Percentiles rank a stretch among this genome's conserved stretches.
Evolutionary conservation across 2,797 vertebrate genomes (phyloP).

Genomic region (Halcyon leucocephala): DNA sequence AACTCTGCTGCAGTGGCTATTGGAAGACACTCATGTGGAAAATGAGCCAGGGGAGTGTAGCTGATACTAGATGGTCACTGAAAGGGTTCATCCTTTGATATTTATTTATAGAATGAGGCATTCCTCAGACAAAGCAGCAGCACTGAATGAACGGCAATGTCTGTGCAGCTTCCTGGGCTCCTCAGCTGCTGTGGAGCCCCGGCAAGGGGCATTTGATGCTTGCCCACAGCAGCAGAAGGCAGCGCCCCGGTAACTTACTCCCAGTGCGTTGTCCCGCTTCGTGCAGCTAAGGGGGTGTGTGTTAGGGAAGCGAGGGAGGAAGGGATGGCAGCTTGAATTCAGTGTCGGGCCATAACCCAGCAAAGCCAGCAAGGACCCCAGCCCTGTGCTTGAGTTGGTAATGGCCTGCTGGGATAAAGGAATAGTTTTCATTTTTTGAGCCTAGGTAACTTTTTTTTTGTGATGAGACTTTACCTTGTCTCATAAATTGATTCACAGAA

Average conservation of each 20-base stretch:
- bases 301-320: not conserved
- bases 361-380: not conserved
- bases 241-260: rapidly evolving
- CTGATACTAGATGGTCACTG: not conserved
- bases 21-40: not conserved
- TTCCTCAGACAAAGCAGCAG: not conserved
- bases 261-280: not conserved
- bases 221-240: not conserved
- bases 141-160: not conserved
- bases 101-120: not conserved
- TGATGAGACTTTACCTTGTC: not conserved
- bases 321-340: not conserved
- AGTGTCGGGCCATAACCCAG: not conserved
- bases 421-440: not conserved
- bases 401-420: not conserved
- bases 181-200: not conserved
- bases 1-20: not conserved
- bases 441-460: not conserved
- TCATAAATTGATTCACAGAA: not conserved
- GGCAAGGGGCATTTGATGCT: not conserved
- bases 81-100: not conserved
- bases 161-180: not conserved
- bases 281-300: rapidly evolving
- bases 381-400: not conserved
- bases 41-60: not conserved